Evolutionary conservation across 2,888 invertebrate species (phyloP), one percentile per base, ranked within the genome.

Genomic region (Parnassius apollo): DNA sequence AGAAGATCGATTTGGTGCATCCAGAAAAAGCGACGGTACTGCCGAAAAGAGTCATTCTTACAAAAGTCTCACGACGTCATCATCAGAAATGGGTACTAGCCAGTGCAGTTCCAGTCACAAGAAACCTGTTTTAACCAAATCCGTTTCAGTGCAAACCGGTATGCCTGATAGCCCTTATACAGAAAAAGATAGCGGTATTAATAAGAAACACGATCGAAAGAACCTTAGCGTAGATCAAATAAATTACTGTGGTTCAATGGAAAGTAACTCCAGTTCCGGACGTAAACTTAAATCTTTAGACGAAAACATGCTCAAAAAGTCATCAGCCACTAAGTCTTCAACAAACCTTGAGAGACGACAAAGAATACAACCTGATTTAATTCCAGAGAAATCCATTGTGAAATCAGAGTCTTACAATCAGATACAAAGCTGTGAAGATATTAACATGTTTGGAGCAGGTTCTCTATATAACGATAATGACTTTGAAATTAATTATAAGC

Each of bases 1-100:
- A 67, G 94, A 95, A 77, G 95, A 95, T 70, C 92, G 93, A 71
- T 95, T 95, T 67, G 94, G 95, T 2, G 91, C 80, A 54, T 68
- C 82, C 9, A 81, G 88, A 59, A 91, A 90, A 66, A 87, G 83
- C 64, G 92, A 92, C 63, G 85, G 88, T 1, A 90, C 89, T 1
- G 84, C 91, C 9, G 92, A 92, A 68, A 92, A 92, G 59, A 91
- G 91, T 71, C 88, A 92, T 74, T 92, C 92, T 2, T 92, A 92
- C 66, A 92, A 92, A 69, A 91, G 91, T 67, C 79, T 92, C 2
- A 91, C 92, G 0, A 92, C 92, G 11, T 92, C 92, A n/a, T 92
- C 92, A 0, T 92, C 92, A 9, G 92, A 92, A 65, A 92, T 92
- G 89, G 92, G 92, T 22, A 90, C 91, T 0, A 91, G 91, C 68